phyloP scores from a whole-genome alignment of 1,140 invertebrate species.

The Nymphalis io region DNA sequence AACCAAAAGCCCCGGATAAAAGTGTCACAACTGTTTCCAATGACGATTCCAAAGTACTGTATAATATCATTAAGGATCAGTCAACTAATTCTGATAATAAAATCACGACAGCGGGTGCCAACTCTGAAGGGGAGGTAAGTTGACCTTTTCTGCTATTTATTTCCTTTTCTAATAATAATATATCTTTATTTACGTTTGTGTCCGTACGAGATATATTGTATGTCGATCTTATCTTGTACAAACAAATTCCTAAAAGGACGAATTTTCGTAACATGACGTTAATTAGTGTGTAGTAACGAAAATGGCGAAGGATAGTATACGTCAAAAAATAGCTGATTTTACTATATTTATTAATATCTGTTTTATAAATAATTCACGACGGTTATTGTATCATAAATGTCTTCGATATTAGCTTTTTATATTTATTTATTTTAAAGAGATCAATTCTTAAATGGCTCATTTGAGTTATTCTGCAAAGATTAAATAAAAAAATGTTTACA shows the following conservation, averaged over 20 bases:
- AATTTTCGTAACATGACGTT: constrained; percentile 3
- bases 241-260: neutral
- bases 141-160: constrained; percentile 35
- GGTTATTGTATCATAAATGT: too few species aligned
- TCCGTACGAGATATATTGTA: neutral
- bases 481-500: too few species aligned
- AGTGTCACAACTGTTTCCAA: constrained; percentile 70
- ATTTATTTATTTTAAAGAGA: too few species aligned
- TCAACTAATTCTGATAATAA: constrained; percentile 65
- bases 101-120: constrained; percentile 47
- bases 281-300: constrained; percentile 39
- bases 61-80: constrained; percentile 64
- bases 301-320: constrained; percentile 62
- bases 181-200: neutral
- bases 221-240: neutral
- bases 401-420: too few species aligned
- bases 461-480: too few species aligned
- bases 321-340: constrained; percentile 46
- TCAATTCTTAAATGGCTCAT: too few species aligned
- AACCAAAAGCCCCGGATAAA: constrained; percentile 86
- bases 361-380: too few species aligned
- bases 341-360: neutral
- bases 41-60: constrained; percentile 67
- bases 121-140: constrained; percentile 70
- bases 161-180: constrained; percentile 1